Evolutionary conservation across 2,888 invertebrate genomes (phyloP), one percentile per base, ranked within the genome.

Genomic region (Bimastos eiseni): DNA sequence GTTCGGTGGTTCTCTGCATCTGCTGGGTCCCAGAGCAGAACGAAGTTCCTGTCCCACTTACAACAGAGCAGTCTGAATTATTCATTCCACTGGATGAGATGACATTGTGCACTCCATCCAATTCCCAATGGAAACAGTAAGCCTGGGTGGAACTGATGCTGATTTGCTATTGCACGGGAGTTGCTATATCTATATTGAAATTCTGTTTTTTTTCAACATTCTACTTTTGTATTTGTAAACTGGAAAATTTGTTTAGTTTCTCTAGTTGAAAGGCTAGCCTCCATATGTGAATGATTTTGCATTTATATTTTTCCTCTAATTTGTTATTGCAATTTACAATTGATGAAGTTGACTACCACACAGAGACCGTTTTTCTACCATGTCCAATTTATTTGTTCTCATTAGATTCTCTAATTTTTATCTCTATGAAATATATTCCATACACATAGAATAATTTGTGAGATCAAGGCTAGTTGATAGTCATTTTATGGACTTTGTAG

Each of bases 91-190:
- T 70, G 70, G n/a, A 70, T 70, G 70, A 70, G 70, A n/a, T 70
- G 70, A 70, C 30, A 70, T 70, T n/a, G 70, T n/a, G 70, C n/a
- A n/a, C n/a, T 70, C 70, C n/a, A n/a, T 70, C 70, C 70, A 70
- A n/a, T 70, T 70, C 70, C 70, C 70, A 70, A n/a, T 70, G n/a
- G 70, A 11, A 70, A 8, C n/a, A n/a, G n/a, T n/a, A 17, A 70
- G 17, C 30, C 13, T 70, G 70, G 70, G n/a, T n/a, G 70, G 30
- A 2, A 70, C 70, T 8, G n/a, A 5, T n/a, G n/a, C 70, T 70
- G 70, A n/a, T 70, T n/a, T n/a, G 70, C 70, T 70, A n/a, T 70
- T 70, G n/a, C 17, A 8, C 30, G n/a, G n/a, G n/a, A n/a, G n/a
- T n/a, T n/a, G n/a, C n/a, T 0, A 70, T 70, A n/a, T n/a, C 70